A percentile compares a stretch with the other conserved stretches of the same genome.
phyloP scores from a whole-genome alignment of 2,797 vertebrate genomes.

The Columba guinea region DNA sequence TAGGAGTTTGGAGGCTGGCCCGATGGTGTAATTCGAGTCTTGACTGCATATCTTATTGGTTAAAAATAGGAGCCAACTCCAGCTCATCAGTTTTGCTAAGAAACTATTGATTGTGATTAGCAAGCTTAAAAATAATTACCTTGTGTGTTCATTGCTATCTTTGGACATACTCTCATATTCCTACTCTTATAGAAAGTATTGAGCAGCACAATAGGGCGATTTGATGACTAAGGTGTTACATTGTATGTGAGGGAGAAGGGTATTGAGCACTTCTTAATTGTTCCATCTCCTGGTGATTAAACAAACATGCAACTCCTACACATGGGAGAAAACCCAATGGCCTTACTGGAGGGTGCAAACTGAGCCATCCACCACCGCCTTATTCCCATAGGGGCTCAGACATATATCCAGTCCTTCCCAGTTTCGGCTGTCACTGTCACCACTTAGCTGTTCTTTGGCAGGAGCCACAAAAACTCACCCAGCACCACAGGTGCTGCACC shows the following conservation, averaged over 20 bases:
- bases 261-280: slow-evolving; percentile 38
- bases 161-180: slow-evolving; percentile 69
- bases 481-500: neutral
- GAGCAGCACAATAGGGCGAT: neutral
- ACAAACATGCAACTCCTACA: neutral
- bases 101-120: slow-evolving; percentile 73
- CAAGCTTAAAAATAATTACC: slow-evolving; percentile 73
- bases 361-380: neutral
- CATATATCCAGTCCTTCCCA: neutral
- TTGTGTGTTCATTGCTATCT: slow-evolving; percentile 69
- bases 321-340: neutral
- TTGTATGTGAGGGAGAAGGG: neutral
- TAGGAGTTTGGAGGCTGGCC: slow-evolving; percentile 58
- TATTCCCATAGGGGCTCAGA: neutral
- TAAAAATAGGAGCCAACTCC: slow-evolving; percentile 70
- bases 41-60: slow-evolving; percentile 60
- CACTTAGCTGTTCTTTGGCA: neutral
- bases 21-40: slow-evolving; percentile 55
- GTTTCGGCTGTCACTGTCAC: neutral
- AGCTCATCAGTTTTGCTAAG: slow-evolving; percentile 70
- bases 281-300: slow-evolving; percentile 11
- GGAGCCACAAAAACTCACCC: neutral
- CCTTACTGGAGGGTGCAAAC: neutral
- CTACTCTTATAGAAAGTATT: slow-evolving; percentile 45
- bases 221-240: slow-evolving; percentile 58